phyloP scores from a whole-genome alignment of 64 coral and sea anemone species.

The Pocillopora verrucosa region DNA sequence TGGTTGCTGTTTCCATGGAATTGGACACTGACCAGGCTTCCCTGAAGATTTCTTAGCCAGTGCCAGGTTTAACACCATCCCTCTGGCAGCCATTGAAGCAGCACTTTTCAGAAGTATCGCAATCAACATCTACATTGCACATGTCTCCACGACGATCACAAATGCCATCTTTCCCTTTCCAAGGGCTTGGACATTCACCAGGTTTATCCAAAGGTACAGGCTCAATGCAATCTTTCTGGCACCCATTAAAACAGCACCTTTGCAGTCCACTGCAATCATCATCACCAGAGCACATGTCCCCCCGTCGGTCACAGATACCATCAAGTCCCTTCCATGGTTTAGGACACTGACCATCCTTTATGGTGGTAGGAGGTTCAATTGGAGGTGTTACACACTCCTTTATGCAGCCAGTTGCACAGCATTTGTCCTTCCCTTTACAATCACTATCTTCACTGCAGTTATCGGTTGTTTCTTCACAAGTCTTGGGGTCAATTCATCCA shows the following conservation, averaged over 20 bases:
- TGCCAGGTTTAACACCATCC: constrained; percentile 23
- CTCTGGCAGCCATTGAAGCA: constrained; percentile 9
- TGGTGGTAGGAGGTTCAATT: neutral
- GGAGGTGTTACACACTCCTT: constrained; percentile 9
- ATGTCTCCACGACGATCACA: constrained; percentile 44
- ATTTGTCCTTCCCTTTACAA: constrained; percentile 30
- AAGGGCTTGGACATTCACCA: constrained; percentile 64
- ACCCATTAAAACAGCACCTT: constrained; percentile 29
- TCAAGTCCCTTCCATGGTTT: constrained; percentile 20
- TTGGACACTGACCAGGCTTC: constrained; percentile 49
- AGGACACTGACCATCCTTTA: neutral
- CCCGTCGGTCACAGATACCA: constrained; percentile 1
- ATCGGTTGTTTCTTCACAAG: neutral
- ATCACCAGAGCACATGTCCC: constrained; percentile 9
- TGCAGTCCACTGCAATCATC: neutral
- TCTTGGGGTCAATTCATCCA: constrained; percentile 27
- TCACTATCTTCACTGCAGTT: neutral
- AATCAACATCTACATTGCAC: constrained; percentile 34
- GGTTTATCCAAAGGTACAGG: neutral
- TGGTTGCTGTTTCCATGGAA: constrained; percentile 47
- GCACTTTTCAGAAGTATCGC: constrained; percentile 1
- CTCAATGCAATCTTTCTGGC: constrained; percentile 9
- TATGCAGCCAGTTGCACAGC: constrained; percentile 34
- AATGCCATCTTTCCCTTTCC: constrained; percentile 13
- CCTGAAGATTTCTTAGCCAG: neutral